Evolutionary conservation across 2,888 invertebrate species (phyloP).

Genomic region (Heteropelma amictum): DNA sequence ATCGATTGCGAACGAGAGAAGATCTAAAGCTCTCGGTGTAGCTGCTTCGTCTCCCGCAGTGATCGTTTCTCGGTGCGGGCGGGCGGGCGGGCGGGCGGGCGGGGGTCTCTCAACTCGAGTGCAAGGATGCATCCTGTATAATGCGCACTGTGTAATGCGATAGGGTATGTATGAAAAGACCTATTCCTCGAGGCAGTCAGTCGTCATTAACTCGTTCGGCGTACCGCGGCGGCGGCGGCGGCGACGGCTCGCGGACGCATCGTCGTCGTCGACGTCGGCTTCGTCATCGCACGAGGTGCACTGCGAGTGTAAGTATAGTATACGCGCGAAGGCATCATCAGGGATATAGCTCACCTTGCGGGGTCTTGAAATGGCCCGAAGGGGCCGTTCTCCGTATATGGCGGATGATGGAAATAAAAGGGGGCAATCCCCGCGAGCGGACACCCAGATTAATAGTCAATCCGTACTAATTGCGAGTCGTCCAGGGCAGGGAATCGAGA

Average conservation of each 20-base stretch:
- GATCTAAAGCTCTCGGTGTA: constrained; percentile 5
- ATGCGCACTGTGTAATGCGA: too few species aligned
- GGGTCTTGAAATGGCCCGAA: constrained; percentile 11
- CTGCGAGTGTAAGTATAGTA: background rate
- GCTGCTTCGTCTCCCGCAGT: constrained; percentile 43
- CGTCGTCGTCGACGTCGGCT: constrained; percentile 26
- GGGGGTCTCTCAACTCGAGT: constrained; percentile 39
- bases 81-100: constrained; percentile 53
- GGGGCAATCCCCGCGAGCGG: constrained; percentile 57
- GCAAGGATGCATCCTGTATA: too few species aligned
- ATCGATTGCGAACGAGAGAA: too few species aligned
- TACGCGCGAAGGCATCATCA: too few species aligned
- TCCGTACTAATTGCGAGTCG: constrained; percentile 71
- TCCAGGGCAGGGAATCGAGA: constrained; percentile 16
- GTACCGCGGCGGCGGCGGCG: constrained; percentile 40
- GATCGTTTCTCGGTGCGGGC: constrained; percentile 48
- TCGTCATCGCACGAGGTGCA: background rate
- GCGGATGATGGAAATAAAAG: constrained; percentile 66
- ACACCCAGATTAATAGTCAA: constrained; percentile 70
- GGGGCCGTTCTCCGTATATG: constrained; percentile 63
- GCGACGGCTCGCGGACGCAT: constrained; percentile 49
- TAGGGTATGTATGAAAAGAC: background rate
- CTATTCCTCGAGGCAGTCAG: constrained; percentile 48
- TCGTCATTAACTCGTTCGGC: constrained; percentile 60
- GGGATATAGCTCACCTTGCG: constrained; percentile 15